Conservation (phyloP, 1,140 invertebrate genomes). For the Cotesia glomerata region DNA sequence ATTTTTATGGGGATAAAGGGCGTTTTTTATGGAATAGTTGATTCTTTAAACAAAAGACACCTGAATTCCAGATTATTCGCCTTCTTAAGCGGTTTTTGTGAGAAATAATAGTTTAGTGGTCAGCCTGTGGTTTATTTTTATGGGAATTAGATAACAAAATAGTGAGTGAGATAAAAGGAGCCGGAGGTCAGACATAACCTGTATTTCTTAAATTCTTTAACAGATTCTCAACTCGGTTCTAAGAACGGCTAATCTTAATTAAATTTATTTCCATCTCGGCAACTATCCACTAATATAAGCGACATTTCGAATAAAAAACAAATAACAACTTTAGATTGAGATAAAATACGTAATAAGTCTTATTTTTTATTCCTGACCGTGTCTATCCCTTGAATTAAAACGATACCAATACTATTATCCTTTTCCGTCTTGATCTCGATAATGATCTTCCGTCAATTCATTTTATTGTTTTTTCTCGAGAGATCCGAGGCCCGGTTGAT, state of each 20-base stretch:
- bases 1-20: slow-evolving; percentile 19
- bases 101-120: too few relatives aligned
- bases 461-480: too few relatives aligned
- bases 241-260: slow-evolving; percentile 63
- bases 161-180: slow-evolving; percentile 24
- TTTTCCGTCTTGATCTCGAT: too few relatives aligned
- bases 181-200: slow-evolving; percentile 46
- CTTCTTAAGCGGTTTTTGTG: too few relatives aligned
- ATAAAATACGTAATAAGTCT: slow-evolving; percentile 10
- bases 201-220: slow-evolving; percentile 21
- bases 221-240: slow-evolving; percentile 37
- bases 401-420: too few relatives aligned
- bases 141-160: slow-evolving; percentile 17
- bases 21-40: not conserved
- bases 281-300: slow-evolving; percentile 32
- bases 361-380: too few relatives aligned
- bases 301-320: slow-evolving; percentile 2
- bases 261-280: slow-evolving; percentile 59
- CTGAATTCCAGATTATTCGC: slow-evolving; percentile 5
- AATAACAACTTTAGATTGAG: slow-evolving; percentile 13
- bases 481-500: too few relatives aligned
- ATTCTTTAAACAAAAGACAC: slow-evolving; percentile 23
- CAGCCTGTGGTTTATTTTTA: too few relatives aligned
- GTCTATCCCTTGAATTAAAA: too few relatives aligned
- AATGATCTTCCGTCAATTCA: too few relatives aligned